Percentiles rank a stretch among this genome's conserved stretches.
phyloP scores from a whole-genome alignment of 2,797 vertebrate species.

The Eidolon dupreanum region DNA sequence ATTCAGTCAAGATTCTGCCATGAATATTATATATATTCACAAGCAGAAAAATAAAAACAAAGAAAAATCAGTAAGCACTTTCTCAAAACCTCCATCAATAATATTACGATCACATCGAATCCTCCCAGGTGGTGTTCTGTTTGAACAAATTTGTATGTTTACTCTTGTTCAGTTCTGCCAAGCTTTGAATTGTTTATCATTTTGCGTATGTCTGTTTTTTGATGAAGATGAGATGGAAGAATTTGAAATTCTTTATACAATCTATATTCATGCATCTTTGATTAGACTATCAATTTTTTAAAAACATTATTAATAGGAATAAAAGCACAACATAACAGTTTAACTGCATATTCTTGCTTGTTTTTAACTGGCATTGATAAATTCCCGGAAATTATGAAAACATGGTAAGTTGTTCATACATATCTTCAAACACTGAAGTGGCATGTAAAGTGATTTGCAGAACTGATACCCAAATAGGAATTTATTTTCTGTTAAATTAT shows the following conservation, averaged over 20 bases:
- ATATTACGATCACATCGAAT: background rate
- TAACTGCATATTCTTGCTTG: background rate
- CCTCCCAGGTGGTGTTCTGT: background rate
- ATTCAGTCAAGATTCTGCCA: background rate
- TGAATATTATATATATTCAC: background rate
- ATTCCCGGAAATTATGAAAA: slow-evolving; percentile 8
- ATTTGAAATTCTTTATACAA: slow-evolving; percentile 13
- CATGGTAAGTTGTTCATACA: background rate
- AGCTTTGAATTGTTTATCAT: background rate
- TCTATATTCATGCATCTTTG: background rate
- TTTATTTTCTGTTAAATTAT: slow-evolving; percentile 30
- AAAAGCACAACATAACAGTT: background rate
- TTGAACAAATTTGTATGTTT: background rate
- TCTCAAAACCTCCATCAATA: background rate
- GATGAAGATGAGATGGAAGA: background rate
- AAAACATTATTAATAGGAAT: background rate
- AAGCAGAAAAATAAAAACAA: slow-evolving; percentile 10
- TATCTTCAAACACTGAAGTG: background rate
- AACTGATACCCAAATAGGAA: background rate
- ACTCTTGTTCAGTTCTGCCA: slow-evolving; percentile 13
- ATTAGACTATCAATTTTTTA: background rate
- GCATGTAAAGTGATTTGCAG: background rate
- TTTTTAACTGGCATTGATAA: background rate
- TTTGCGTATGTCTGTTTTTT: background rate
- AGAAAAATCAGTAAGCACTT: background rate